phyloP scores from a whole-genome alignment of 2,797 vertebrate genomes.

The Sebastes minor region DNA sequence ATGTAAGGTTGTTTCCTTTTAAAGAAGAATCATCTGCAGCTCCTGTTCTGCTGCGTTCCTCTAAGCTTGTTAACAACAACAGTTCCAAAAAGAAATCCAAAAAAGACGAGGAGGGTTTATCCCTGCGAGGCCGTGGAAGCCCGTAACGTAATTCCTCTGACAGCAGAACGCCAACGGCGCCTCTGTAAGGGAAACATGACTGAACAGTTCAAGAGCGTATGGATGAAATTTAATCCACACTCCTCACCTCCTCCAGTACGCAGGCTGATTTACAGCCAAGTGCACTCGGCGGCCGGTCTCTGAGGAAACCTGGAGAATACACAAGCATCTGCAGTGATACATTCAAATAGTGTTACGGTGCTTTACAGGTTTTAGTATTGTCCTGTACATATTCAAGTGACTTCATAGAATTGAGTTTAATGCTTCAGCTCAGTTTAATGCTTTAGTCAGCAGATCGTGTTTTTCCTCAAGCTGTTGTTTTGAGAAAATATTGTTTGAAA shows the following conservation, averaged over 20 bases:
- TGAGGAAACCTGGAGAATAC: conserved; percentile 8
- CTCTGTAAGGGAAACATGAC: conserved; percentile 41
- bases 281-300: conserved; percentile 32
- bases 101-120: neutral
- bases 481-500: neutral
- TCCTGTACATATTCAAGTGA: neutral
- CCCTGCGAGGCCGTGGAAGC: conserved; percentile 6
- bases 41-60: neutral
- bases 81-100: neutral
- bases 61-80: neutral
- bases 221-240: conserved; percentile 46
- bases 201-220: conserved; percentile 40
- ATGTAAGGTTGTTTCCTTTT: neutral
- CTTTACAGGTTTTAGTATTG: neutral
- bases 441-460: neutral
- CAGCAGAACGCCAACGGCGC: conserved; percentile 50
- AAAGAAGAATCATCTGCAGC: neutral
- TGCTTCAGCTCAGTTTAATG: neutral
- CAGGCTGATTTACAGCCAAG: conserved; percentile 46
- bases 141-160: conserved; percentile 61
- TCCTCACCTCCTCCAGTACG: conserved; percentile 45
- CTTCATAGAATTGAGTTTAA: neutral
- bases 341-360: neutral
- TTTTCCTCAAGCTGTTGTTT: neutral
- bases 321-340: neutral